phyloP scores from a whole-genome alignment of 2,113 vertebrate species.

The Aldabrachelys gigantea region DNA sequence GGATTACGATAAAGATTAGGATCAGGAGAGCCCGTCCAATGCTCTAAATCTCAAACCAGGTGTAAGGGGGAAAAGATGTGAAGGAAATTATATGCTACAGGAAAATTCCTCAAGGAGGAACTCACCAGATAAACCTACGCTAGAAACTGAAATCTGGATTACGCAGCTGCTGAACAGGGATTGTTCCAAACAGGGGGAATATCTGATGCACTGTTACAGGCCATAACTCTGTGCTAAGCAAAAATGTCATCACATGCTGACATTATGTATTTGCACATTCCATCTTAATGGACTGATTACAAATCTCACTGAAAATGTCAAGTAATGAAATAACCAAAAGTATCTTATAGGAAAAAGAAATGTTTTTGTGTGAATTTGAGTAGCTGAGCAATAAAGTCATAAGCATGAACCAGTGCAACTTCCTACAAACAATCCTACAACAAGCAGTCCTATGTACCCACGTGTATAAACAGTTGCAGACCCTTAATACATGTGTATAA shows the following conservation, averaged over 20 bases:
- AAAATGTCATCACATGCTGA: not conserved
- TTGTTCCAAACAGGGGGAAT: not conserved
- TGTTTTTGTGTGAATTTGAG: not conserved
- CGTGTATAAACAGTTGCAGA: not conserved
- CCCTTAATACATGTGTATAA: accelerated
- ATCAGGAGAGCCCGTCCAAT: slow-evolving; percentile 39
- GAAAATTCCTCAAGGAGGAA: slow-evolving; percentile 39
- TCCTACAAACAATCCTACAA: not conserved
- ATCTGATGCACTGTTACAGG: accelerated
- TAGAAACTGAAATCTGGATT: slow-evolving; percentile 25
- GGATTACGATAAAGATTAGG: slow-evolving; percentile 54
- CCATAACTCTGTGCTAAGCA: slow-evolving; percentile 22
- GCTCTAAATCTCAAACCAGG: slow-evolving; percentile 52
- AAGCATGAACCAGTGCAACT: accelerated
- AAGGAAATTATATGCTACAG: slow-evolving; percentile 8
- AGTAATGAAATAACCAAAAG: not conserved
- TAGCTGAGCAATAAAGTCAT: not conserved
- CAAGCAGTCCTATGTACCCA: not conserved
- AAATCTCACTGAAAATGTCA: not conserved
- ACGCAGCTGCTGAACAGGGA: slow-evolving; percentile 17
- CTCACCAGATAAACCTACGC: slow-evolving; percentile 18
- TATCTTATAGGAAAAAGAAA: not conserved
- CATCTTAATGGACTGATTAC: not conserved
- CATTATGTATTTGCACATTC: not conserved
- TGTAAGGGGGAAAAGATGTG: slow-evolving; percentile 30